Percentiles rank a stretch among this genome's conserved stretches.
phyloP scores from a whole-genome alignment of 2,797 vertebrate genomes.

The Mormyrops boulengeri region DNA sequence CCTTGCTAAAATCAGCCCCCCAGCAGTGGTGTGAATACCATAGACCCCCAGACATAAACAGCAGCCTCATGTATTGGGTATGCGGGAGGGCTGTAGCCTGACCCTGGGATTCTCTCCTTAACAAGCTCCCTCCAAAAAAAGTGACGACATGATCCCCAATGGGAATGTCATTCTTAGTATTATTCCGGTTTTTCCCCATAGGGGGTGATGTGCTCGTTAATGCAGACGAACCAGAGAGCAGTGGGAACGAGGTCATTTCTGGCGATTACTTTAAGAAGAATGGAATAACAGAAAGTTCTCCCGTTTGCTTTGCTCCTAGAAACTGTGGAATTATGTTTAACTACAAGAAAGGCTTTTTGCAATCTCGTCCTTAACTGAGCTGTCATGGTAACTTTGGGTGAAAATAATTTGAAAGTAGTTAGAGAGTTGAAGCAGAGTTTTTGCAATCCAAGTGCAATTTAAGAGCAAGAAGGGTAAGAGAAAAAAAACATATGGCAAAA shows the following conservation, averaged over 20 bases:
- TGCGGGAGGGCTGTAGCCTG: not conserved
- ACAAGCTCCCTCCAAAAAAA: not conserved
- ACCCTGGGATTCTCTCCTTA: not conserved
- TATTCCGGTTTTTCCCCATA: not conserved
- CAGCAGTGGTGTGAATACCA: not conserved
- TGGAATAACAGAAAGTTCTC: not conserved
- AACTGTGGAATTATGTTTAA: not conserved
- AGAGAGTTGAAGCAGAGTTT: not conserved
- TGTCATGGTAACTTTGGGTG: not conserved
- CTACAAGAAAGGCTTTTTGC: not conserved
- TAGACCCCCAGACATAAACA: not conserved
- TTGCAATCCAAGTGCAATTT: not conserved
- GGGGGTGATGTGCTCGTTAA: not conserved
- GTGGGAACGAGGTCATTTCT: not conserved
- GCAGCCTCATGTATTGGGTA: not conserved
- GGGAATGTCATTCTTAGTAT: not conserved
- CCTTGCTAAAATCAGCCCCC: not conserved
- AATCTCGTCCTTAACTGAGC: not conserved
- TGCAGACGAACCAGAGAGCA: not conserved
- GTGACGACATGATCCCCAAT: not conserved
- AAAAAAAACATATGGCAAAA: not conserved
- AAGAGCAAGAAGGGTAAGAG: not conserved
- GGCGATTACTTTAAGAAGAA: not conserved
- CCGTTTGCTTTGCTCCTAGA: not conserved
- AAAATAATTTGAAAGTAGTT: not conserved